Conservation (phyloP, 2,888 invertebrate species). For the Junonia oenone region DNA sequence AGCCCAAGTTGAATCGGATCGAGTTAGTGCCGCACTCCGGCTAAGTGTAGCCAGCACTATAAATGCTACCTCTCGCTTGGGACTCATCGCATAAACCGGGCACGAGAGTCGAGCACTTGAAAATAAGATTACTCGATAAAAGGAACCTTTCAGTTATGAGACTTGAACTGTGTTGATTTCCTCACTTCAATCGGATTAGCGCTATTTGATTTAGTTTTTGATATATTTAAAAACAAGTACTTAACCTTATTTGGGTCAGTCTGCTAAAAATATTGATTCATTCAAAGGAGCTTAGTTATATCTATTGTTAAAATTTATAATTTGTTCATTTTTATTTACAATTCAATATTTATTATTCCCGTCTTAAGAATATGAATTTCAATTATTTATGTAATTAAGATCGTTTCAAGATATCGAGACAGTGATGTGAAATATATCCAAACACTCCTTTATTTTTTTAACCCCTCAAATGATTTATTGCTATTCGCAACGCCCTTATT, state of each 20-base stretch:
- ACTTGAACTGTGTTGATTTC: constrained; percentile 11
- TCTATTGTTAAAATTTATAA: neutral
- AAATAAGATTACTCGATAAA: constrained; percentile 29
- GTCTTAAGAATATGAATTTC: neutral
- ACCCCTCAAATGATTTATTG: neutral
- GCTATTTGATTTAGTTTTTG: neutral
- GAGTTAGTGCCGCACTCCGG: constrained; percentile 65
- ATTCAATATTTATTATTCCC: neutral
- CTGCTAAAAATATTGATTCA: too few relatives aligned
- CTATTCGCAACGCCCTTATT: neutral
- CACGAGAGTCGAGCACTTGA: constrained; percentile 25
- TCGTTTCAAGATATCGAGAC: constrained; percentile 1
- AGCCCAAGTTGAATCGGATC: constrained; percentile 72
- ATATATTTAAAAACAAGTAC: neutral
- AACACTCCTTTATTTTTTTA: neutral
- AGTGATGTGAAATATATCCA: neutral
- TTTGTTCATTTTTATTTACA: neutral
- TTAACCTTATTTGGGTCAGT: too few relatives aligned
- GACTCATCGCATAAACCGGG: constrained; percentile 26
- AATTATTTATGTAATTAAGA: neutral
- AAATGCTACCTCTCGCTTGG: constrained; percentile 29
- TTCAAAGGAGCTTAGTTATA: too few relatives aligned
- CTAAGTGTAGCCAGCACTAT: constrained; percentile 54
- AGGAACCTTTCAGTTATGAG: constrained; percentile 20
- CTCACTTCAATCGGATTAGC: neutral